A percentile compares a stretch with the other conserved stretches of the same genome.
Conservation (phyloP, 1,140 invertebrate genomes). For the Tenebrio molitor region DNA sequence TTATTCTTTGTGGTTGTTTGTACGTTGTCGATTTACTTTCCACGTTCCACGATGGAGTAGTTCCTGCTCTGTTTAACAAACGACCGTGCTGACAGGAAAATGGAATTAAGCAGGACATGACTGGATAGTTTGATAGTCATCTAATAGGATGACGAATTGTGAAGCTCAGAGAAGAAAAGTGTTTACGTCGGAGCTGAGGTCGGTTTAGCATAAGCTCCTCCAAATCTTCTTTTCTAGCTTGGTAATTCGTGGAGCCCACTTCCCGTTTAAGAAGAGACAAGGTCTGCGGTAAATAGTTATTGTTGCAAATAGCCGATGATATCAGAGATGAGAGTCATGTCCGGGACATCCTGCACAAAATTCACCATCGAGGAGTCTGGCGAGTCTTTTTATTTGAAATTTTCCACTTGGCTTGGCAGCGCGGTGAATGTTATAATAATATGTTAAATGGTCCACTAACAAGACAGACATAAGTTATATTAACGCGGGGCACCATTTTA, state of each 20-base stretch:
- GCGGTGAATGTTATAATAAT: constrained; percentile 39
- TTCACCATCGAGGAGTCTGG: constrained; percentile 15
- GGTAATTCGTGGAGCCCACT: constrained; percentile 2
- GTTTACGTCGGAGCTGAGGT: neutral
- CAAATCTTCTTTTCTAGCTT: neutral
- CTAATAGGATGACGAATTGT: too few relatives aligned
- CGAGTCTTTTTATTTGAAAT: constrained; percentile 31
- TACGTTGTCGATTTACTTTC: too few relatives aligned
- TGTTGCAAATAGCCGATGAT: constrained; percentile 25
- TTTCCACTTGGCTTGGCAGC: constrained; percentile 35
- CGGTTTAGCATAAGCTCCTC: neutral
- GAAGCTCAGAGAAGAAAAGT: neutral
- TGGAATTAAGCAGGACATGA: too few relatives aligned
- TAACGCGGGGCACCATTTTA: constrained; percentile 33
- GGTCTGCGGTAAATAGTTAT: constrained; percentile 12
- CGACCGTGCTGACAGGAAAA: too few relatives aligned
- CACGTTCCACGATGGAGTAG: too few relatives aligned
- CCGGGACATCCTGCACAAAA: constrained; percentile 35
- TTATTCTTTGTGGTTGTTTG: too few relatives aligned
- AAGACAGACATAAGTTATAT: constrained; percentile 38
- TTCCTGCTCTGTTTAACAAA: too few relatives aligned
- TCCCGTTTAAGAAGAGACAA: constrained; percentile 4
- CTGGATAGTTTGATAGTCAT: too few relatives aligned
- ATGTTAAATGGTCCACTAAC: constrained; percentile 39
- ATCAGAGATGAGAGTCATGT: constrained; percentile 37